These are phyloP conservation scores for Trichogramma evanescens DNA, from an alignment of 2,888 invertebrate species.

Conservation along the genomic window DNA sequence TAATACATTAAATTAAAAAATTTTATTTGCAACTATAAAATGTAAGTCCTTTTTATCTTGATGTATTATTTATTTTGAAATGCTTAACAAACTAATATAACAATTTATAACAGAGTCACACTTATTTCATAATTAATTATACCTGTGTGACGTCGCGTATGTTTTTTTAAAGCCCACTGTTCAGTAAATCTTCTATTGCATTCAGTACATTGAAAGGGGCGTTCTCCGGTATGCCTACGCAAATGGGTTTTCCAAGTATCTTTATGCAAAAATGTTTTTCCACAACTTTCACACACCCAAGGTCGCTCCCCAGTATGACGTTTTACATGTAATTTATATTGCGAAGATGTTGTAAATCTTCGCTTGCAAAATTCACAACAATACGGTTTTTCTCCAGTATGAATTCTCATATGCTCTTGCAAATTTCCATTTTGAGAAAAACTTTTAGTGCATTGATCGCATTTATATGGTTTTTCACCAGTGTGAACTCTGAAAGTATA, in stretches of 20 bases:
- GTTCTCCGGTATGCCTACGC: conserved; percentile 60
- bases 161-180: conserved; percentile 60
- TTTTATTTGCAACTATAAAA: not conserved
- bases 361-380: conserved; percentile 61
- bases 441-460: conserved; percentile 62
- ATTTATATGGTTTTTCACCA: conserved; percentile 63
- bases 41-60: no score
- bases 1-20: conserved; percentile 4
- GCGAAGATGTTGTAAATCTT: conserved; percentile 68
- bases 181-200: conserved; percentile 58
- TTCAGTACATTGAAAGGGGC: conserved; percentile 57
- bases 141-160: conserved; percentile 58
- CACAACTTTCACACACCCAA: conserved; percentile 55
- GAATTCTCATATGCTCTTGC: conserved; percentile 68
- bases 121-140: conserved; percentile 2
- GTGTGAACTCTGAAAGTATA: conserved; percentile 55
- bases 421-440: conserved; percentile 75
- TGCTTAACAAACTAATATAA: no score
- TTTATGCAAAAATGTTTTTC: conserved; percentile 56
- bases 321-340: conserved; percentile 61
- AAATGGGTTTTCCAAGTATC: conserved; percentile 61
- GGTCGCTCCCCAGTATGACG: conserved; percentile 57
- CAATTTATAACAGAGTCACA: no score
- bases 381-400: conserved; percentile 74
- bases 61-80: no score